These are phyloP conservation scores for Limnephilus auricula DNA, from an alignment of 2,888 invertebrate genomes.

Conservation along the genomic window DNA sequence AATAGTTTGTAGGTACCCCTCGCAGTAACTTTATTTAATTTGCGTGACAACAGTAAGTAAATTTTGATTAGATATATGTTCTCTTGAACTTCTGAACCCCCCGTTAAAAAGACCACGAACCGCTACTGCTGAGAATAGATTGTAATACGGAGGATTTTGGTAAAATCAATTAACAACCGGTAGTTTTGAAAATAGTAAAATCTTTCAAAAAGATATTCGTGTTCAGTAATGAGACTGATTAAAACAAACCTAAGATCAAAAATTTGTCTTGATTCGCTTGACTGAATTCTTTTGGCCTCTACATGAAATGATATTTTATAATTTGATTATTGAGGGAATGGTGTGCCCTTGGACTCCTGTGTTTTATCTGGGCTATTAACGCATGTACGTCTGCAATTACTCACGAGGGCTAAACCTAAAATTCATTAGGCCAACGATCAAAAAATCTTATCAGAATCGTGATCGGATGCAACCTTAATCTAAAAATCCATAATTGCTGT, in stretches of 20 bases:
- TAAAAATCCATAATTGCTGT: slow-evolving; percentile 15
- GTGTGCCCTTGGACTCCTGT: not conserved
- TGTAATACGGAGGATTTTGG: not conserved
- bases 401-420: not conserved
- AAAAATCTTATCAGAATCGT: slow-evolving; percentile 27
- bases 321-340: not conserved
- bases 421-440: not conserved
- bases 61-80: too few relatives aligned
- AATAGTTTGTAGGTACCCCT: too few relatives aligned
- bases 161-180: not conserved
- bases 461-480: slow-evolving; percentile 46
- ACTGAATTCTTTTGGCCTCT: not conserved
- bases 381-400: not conserved
- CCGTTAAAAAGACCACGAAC: too few relatives aligned
- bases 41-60: too few relatives aligned
- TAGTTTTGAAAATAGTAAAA: too few relatives aligned
- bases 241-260: too few relatives aligned
- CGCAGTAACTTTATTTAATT: too few relatives aligned
- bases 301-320: not conserved
- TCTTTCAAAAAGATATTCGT: not conserved
- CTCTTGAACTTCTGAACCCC: too few relatives aligned
- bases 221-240: too few relatives aligned
- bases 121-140: too few relatives aligned
- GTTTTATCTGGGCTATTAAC: not conserved
- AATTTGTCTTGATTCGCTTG: not conserved